These are phyloP conservation scores for Parelbella ahira DNA, from an alignment of 2,888 invertebrate genomes.

Conservation along the genomic window DNA sequence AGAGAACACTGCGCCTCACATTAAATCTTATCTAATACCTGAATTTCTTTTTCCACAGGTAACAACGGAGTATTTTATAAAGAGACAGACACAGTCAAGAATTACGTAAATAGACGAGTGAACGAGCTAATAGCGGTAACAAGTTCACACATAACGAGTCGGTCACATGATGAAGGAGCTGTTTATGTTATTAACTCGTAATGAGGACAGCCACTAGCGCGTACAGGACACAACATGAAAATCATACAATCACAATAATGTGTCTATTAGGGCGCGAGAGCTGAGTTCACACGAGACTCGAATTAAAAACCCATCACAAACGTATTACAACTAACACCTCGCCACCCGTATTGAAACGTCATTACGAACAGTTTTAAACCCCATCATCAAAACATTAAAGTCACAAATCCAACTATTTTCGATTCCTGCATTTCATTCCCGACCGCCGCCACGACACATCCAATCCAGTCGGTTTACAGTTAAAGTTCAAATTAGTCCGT, in stretches of 20 bases:
- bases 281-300: slow-evolving; percentile 63
- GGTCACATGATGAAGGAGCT: slow-evolving; percentile 1
- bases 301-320: slow-evolving; percentile 77
- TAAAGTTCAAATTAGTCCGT: slow-evolving; percentile 31
- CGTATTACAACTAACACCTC: slow-evolving; percentile 67
- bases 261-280: slow-evolving; percentile 69
- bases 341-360: slow-evolving; percentile 42
- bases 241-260: slow-evolving; percentile 48
- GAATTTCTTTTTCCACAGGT: slow-evolving; percentile 3
- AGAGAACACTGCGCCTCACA: too few species aligned
- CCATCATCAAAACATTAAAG: slow-evolving; percentile 26
- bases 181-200: slow-evolving; percentile 10
- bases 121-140: slow-evolving; percentile 2
- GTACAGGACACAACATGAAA: slow-evolving; percentile 38
- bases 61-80: not conserved
- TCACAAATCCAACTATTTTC: slow-evolving; percentile 15
- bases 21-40: too few species aligned
- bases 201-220: slow-evolving; percentile 25
- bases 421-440: slow-evolving; percentile 18
- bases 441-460: slow-evolving; percentile 24
- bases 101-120: not conserved
- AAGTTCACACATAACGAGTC: slow-evolving; percentile 12
- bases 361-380: slow-evolving; percentile 28
- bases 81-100: not conserved
- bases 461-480: slow-evolving; percentile 22